Percentiles rank a stretch among this genome's conserved stretches.
These are phyloP conservation scores for Oxyura jamaicensis DNA, from an alignment of 2,113 vertebrate species.

Conservation along the genomic window DNA sequence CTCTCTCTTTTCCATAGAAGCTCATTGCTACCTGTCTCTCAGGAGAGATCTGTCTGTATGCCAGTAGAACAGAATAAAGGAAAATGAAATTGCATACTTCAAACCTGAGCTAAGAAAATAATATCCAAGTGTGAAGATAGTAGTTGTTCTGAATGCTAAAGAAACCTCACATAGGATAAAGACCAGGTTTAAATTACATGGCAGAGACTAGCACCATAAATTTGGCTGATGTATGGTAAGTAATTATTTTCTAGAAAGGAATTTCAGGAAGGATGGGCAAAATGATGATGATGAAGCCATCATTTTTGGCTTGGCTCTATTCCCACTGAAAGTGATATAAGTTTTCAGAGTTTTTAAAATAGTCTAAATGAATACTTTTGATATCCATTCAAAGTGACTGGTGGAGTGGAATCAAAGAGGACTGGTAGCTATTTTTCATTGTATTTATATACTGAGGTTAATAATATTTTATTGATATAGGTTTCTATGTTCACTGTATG, in stretches of 20 bases:
- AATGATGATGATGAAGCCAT: too few relatives aligned
- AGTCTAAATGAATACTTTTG: background rate
- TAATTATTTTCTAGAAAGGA: background rate
- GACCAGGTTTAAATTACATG: background rate
- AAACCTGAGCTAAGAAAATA: background rate
- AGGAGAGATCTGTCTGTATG: background rate
- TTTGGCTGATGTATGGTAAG: background rate
- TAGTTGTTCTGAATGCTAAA: background rate
- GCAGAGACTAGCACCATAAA: background rate
- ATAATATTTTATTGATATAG: background rate
- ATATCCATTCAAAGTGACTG: background rate
- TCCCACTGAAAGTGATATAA: background rate
- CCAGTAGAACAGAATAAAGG: background rate
- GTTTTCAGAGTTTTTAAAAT: background rate
- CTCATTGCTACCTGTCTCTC: background rate
- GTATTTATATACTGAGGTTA: background rate
- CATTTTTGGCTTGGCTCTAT: background rate
- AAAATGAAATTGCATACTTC: background rate
- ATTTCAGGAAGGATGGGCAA: background rate
- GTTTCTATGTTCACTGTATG: background rate
- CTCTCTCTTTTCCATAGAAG: background rate
- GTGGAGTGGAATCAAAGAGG: background rate
- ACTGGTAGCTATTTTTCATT: background rate
- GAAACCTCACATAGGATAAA: background rate
- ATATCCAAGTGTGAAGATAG: background rate